These are phyloP conservation scores for Halcyon chelicuti DNA, from an alignment of 2,797 vertebrate genomes.

Conservation along the genomic window DNA sequence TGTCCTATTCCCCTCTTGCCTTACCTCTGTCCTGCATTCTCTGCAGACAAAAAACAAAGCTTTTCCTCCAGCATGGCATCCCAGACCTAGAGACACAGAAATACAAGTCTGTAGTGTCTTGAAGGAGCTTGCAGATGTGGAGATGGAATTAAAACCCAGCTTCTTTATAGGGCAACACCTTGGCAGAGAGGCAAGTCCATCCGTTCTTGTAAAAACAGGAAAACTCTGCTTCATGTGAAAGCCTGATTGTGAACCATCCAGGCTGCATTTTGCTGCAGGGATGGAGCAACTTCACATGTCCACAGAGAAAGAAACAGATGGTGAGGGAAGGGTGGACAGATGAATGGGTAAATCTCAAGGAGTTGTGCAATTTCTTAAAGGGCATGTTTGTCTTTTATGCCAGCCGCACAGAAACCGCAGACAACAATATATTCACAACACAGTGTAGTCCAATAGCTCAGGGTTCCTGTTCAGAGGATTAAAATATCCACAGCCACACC, in stretches of 20 bases:
- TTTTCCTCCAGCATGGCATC: constrained; percentile 69
- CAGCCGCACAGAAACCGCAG: neutral
- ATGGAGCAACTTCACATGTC: constrained; percentile 53
- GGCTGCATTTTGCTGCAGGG: constrained; percentile 55
- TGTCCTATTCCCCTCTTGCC: neutral
- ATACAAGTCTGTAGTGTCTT: neutral
- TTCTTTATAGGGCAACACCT: constrained; percentile 20
- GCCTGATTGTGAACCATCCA: neutral
- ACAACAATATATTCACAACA: neutral
- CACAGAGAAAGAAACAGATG: constrained; percentile 52
- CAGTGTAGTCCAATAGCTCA: neutral
- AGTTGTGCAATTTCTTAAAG: constrained; percentile 24
- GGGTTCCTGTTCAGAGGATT: neutral
- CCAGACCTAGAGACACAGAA: constrained; percentile 25
- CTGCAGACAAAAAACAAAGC: constrained; percentile 48
- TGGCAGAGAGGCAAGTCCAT: neutral
- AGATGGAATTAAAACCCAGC: neutral
- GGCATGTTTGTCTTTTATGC: constrained; percentile 13
- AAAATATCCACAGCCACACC: neutral
- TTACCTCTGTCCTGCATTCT: constrained; percentile 67
- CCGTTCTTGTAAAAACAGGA: neutral
- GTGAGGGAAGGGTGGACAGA: constrained; percentile 36
- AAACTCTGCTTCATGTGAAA: neutral
- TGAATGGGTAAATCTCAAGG: constrained; percentile 45
- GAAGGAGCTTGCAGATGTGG: neutral